Evolutionary conservation across 2,113 vertebrate species (phyloP), one percentile per base, ranked within the genome.

Genomic region (Nanorana parkeri): DNA sequence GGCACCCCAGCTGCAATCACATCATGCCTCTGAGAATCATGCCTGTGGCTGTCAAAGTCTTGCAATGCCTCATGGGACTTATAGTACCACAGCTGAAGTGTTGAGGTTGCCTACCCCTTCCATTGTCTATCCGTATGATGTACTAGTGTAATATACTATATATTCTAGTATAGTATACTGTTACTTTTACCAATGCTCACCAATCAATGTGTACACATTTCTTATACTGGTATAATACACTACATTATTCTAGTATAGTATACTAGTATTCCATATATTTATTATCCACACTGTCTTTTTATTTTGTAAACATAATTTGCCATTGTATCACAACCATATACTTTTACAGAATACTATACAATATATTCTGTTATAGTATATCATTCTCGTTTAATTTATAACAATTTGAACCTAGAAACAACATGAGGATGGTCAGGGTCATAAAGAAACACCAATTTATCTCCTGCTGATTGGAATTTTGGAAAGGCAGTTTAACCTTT

Each of bases 401-500:
- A 63, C n/a, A 26, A n/a, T 68, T 54, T 72, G 3, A 72, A 67
- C 21, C 68, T 17, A 51, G 47, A 72, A 72, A 21, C 21, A 55
- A 24, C 21, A 17, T 71, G 41, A 24, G 47, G 13, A 54, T 54
- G 17, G n/a, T 51, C 21, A 72, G 24, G 21, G 47, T 21, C 68
- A 52, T 55, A 51, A 72, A 72, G 51, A 72, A 72, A 54, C 20
- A 54, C 68, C 52, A 72, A 20, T 24, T 17, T 71, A 54, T 54
- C 68, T 54, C 21, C 68, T 72, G 68, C 54, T 72, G 17, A 52
- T 58, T 73, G n/a, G 52, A 73, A 55, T 29, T 73, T 56, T 56
- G 24, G 32, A 58, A 73, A 56, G 71, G 16, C 47, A 7, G 71
- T 56, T 73, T 71, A 54, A 71, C 47, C 17, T 73, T 51, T 24